Percentiles rank a stretch among this genome's conserved stretches.
phyloP scores from a whole-genome alignment of 2,888 invertebrate genomes.

The Tigriopus californicus region DNA sequence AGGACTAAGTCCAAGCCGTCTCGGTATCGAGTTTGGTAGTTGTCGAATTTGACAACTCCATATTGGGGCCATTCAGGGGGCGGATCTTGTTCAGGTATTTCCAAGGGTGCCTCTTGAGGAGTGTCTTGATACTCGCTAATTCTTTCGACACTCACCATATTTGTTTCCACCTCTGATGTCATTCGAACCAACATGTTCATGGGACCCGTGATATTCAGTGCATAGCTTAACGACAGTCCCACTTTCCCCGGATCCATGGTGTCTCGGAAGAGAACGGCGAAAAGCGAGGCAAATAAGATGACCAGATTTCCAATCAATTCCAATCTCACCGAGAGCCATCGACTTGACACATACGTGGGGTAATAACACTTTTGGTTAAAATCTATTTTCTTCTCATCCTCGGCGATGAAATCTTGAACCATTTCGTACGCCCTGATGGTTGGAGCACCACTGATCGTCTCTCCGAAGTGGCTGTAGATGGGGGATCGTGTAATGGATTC shows the following conservation, averaged over 20 bases:
- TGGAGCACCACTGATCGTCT: slow-evolving; percentile 31
- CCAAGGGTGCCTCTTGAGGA: slow-evolving; percentile 55
- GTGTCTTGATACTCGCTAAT: slow-evolving; percentile 45
- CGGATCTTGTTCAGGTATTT: slow-evolving; percentile 39
- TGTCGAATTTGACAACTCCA: slow-evolving; percentile 58
- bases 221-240: slow-evolving; percentile 29
- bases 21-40: slow-evolving; percentile 68
- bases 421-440: slow-evolving; percentile 25
- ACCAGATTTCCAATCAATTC: slow-evolving; percentile 59
- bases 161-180: slow-evolving; percentile 36
- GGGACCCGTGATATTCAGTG: slow-evolving; percentile 37
- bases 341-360: slow-evolving; percentile 22
- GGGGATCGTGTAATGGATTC: slow-evolving; percentile 37
- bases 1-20: slow-evolving; percentile 68
- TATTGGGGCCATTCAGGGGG: slow-evolving; percentile 56
- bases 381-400: slow-evolving; percentile 32
- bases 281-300: slow-evolving; percentile 78
- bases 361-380: slow-evolving; percentile 26
- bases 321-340: slow-evolving; percentile 26
- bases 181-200: slow-evolving; percentile 36
- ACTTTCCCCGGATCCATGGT: slow-evolving; percentile 43
- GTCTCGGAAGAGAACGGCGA: slow-evolving; percentile 62
- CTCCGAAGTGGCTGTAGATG: slow-evolving; percentile 36
- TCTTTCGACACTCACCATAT: slow-evolving; percentile 36
- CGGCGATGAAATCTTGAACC: slow-evolving; percentile 26